A percentile compares a stretch with the other conserved stretches of the same genome.
Evolutionary conservation across 2,888 invertebrate genomes (phyloP).

Genomic region (Ophion ellenae): DNA sequence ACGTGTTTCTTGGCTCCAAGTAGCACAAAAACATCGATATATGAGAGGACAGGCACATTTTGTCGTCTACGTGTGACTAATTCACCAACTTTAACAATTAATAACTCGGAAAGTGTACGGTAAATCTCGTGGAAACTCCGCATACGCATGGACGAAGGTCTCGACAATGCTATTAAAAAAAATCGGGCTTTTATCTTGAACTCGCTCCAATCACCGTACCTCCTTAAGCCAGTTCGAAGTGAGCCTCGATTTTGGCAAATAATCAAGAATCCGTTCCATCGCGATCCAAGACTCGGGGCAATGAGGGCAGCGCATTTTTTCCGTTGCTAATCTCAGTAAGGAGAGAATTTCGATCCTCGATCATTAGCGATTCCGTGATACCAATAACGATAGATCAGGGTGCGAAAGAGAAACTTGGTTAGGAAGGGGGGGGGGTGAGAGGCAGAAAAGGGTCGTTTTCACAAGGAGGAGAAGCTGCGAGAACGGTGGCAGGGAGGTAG

Average conservation of each 20-base stretch:
- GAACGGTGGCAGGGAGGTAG: slow-evolving; percentile 21
- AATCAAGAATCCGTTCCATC: not conserved
- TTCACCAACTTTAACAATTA: no score
- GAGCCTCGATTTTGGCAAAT: not conserved
- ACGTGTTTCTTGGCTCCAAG: no score
- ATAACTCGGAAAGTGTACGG: no score
- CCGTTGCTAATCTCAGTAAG: not conserved
- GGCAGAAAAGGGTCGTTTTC: slow-evolving; percentile 9
- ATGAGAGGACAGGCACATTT: no score
- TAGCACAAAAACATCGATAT: no score
- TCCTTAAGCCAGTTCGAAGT: not conserved
- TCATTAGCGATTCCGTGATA: not conserved
- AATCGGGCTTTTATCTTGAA: no score
- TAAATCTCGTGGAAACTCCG: no score
- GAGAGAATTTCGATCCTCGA: not conserved
- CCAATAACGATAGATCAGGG: slow-evolving; percentile 1
- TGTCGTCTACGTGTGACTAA: no score
- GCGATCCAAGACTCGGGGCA: not conserved
- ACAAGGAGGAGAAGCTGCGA: slow-evolving; percentile 16
- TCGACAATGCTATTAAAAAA: no score
- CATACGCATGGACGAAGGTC: no score
- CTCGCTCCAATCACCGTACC: no score
- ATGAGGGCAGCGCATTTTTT: not conserved
- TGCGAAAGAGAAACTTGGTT: not conserved
- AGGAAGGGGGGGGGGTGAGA: not conserved